phyloP scores from a whole-genome alignment of 2,113 vertebrate genomes.

The Sus scrofa region T2T-Sscrofa CM000817.6:79388501-79389000 shows the following conservation, averaged over 20 bases:
- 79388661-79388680: neutral
- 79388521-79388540: neutral
- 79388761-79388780: neutral
- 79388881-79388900: too few relatives aligned
- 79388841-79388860: neutral
- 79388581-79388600: neutral
- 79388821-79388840: rapidly evolving
- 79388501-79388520: neutral
- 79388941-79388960: neutral
- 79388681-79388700: neutral
- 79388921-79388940: rapidly evolving
- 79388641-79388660: neutral
- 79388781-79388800: neutral
- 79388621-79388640: neutral
- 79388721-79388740: rapidly evolving
- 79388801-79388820: rapidly evolving
- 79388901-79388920: too few relatives aligned
- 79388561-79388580: too few relatives aligned
- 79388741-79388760: neutral
- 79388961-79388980: neutral
- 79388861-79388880: neutral
- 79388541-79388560: neutral
- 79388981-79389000: neutral
- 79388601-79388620: neutral
- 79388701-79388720: neutral